A percentile compares a stretch with the other conserved stretches of the same genome.
Evolutionary conservation across 2,888 invertebrate species (phyloP).

Genomic region (Protodeltote pygarga): DNA sequence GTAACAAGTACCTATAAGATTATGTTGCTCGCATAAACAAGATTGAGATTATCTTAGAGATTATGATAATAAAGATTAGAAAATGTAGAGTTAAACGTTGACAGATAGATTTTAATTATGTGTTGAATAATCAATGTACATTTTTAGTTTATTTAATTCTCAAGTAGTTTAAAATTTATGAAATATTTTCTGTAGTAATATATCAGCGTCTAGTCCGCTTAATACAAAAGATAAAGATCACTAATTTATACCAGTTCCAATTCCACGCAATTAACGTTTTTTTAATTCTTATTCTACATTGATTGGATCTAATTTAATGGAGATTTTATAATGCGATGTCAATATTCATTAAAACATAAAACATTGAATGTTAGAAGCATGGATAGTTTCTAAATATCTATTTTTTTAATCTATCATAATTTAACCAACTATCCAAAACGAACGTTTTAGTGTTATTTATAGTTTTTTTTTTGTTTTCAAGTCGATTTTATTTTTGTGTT

Average conservation of each 20-base stretch:
- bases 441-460: too few species aligned
- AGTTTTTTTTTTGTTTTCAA: too few species aligned
- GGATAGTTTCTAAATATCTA: too few species aligned
- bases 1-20: conserved; percentile 32
- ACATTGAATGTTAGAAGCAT: too few species aligned
- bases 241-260: conserved; percentile 44
- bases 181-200: conserved; percentile 24
- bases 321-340: conserved; percentile 16
- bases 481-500: too few species aligned
- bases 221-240: conserved; percentile 48
- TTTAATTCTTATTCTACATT: conserved; percentile 28
- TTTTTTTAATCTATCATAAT: too few species aligned
- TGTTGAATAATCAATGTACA: conserved; percentile 1
- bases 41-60: too few species aligned
- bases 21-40: too few species aligned
- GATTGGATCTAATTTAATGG: conserved; percentile 38
- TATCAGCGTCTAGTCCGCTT: conserved; percentile 40
- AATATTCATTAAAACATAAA: conserved; percentile 23
- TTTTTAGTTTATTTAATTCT: conserved; percentile 23
- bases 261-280: conserved; percentile 42
- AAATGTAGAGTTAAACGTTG: conserved; percentile 1
- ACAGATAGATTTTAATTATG: conserved; percentile 3
- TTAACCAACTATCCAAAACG: too few species aligned
- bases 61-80: conserved; percentile 18
- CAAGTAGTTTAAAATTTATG: conserved; percentile 27